Conservation (phyloP, 35 echinoderm and acorn worm species). For the Lytechinus pictus region DNA sequence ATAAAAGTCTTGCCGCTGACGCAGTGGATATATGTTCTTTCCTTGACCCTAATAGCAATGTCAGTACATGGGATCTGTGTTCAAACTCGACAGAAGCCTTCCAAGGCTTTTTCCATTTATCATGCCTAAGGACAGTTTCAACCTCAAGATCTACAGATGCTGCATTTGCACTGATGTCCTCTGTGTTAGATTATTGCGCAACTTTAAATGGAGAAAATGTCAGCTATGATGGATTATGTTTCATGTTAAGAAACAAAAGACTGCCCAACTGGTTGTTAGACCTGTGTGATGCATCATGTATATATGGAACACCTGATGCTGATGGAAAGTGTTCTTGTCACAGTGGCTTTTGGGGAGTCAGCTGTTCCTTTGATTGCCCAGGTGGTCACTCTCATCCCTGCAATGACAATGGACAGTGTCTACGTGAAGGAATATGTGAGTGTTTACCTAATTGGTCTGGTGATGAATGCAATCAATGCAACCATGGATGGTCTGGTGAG, state of each 20-base stretch:
- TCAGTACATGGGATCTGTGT: slow-evolving; percentile 46
- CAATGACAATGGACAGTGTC: slow-evolving; percentile 71
- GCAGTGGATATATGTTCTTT: slow-evolving; percentile 58
- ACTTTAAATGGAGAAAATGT: slow-evolving; percentile 27
- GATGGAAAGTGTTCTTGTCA: slow-evolving; percentile 58
- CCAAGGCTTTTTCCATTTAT: slow-evolving; percentile 79
- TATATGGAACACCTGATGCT: slow-evolving; percentile 24
- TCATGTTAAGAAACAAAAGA: not conserved
- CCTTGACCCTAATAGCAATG: slow-evolving; percentile 27
- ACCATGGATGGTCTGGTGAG: slow-evolving; percentile 68
- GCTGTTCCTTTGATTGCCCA: slow-evolving; percentile 65
- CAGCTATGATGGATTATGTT: not conserved
- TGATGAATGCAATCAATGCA: slow-evolving; percentile 63
- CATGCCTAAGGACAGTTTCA: slow-evolving; percentile 67
- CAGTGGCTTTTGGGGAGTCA: slow-evolving; percentile 77
- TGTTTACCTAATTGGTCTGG: slow-evolving; percentile 78
- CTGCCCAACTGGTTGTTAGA: slow-evolving; percentile 50
- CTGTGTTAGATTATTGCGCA: slow-evolving; percentile 53
- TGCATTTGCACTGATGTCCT: slow-evolving; percentile 58
- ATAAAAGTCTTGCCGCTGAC: slow-evolving; percentile 49
- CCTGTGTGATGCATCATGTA: slow-evolving; percentile 46
- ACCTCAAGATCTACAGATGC: slow-evolving; percentile 48
- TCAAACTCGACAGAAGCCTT: slow-evolving; percentile 44
- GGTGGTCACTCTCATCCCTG: slow-evolving; percentile 70
- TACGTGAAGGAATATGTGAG: slow-evolving; percentile 56